phyloP scores from a whole-genome alignment of 2,797 vertebrate genomes.

The Hypotaenidia okinawae region DNA sequence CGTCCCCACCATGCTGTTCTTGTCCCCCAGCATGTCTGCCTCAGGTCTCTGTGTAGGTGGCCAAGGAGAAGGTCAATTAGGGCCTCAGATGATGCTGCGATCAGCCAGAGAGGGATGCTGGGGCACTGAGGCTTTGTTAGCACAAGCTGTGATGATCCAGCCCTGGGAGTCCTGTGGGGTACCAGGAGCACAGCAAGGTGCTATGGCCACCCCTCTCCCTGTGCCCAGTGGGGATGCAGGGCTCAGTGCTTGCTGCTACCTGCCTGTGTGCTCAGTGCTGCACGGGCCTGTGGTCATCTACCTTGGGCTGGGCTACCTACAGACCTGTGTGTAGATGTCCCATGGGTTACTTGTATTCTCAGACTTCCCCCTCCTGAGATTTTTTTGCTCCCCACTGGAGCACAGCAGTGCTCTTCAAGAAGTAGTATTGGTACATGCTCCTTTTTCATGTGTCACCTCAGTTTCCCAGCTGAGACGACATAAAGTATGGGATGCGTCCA shows the following conservation, averaged over 20 bases:
- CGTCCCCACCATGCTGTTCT: neutral
- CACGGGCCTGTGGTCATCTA: neutral
- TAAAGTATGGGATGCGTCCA: neutral
- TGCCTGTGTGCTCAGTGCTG: accelerated
- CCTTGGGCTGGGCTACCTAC: neutral
- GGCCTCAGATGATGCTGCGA: neutral
- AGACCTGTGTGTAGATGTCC: neutral
- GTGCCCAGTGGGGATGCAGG: accelerated
- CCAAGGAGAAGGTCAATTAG: neutral
- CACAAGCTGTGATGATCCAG: neutral
- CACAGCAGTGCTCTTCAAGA: neutral
- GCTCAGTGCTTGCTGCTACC: neutral
- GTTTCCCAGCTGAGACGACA: neutral
- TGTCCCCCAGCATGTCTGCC: neutral
- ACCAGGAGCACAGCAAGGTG: neutral
- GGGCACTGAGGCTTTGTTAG: neutral
- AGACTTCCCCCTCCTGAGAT: neutral
- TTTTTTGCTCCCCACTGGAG: neutral
- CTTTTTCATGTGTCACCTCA: accelerated
- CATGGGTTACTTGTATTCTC: neutral
- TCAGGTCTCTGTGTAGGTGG: accelerated
- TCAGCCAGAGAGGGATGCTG: neutral
- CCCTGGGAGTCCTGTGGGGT: neutral
- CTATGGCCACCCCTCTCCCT: neutral
- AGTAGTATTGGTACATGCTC: neutral